These are phyloP conservation scores for Capreolus pygargus DNA, from an alignment of 2,113 vertebrate genomes.

Conservation along the genomic window DNA sequence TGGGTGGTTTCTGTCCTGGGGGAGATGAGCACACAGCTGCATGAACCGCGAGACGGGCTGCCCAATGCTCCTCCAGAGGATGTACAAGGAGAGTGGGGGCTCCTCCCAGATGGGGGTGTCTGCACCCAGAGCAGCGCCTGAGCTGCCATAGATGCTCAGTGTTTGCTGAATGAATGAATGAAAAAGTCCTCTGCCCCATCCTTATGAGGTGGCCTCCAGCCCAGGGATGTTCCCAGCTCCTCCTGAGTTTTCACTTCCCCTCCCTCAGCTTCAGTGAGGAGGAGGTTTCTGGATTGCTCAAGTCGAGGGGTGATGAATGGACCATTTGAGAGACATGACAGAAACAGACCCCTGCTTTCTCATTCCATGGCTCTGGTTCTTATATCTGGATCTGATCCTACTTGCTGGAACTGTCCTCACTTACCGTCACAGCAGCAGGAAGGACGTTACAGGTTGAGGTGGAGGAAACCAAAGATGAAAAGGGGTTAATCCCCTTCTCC, in stretches of 20 bases:
- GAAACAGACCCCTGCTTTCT: neutral
- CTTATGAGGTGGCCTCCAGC: neutral
- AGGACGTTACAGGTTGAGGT: neutral
- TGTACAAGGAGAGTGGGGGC: accelerated
- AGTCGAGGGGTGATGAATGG: neutral
- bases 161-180: neutral
- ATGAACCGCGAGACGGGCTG: accelerated
- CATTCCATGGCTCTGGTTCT: neutral
- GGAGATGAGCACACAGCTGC: accelerated
- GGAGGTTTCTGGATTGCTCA: neutral
- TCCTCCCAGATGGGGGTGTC: accelerated
- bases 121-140: accelerated
- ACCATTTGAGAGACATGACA: accelerated
- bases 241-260: neutral
- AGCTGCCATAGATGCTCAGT: accelerated
- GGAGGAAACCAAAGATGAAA: neutral
- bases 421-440: neutral
- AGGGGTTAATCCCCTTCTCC: accelerated
- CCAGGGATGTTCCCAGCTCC: no score
- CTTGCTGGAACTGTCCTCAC: neutral
- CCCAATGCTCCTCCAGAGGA: neutral
- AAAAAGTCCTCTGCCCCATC: neutral
- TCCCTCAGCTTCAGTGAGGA: neutral
- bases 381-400: no score
- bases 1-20: neutral